phyloP scores from a whole-genome alignment of 2,888 invertebrate species.

The Drosophila lacicola region DNA sequence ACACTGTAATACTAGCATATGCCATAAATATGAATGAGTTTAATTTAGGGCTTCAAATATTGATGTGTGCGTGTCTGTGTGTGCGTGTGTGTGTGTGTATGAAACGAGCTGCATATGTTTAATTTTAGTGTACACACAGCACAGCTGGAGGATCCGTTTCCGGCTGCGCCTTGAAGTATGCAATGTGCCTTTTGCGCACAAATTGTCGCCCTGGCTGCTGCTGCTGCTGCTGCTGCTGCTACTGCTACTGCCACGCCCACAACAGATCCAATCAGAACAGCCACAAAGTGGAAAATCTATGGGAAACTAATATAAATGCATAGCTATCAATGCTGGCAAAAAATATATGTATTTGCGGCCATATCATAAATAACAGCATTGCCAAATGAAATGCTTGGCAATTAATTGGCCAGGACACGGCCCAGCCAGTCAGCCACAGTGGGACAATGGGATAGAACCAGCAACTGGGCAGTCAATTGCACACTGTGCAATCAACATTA shows the following conservation, averaged over 20 bases:
- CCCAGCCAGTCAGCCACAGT: neutral
- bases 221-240: neutral
- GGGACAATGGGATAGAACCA: slow-evolving; percentile 7
- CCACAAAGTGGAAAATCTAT: slow-evolving; percentile 17
- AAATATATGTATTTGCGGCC: slow-evolving; percentile 60
- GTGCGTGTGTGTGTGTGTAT: slow-evolving; percentile 4
- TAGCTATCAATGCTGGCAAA: slow-evolving; percentile 55
- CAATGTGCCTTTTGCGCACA: slow-evolving; percentile 17
- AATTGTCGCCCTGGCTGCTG: slow-evolving; percentile 23
- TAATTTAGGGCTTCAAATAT: slow-evolving; percentile 41
- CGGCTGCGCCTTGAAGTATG: slow-evolving; percentile 47
- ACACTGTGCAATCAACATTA: slow-evolving; percentile 70
- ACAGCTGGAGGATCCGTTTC: slow-evolving; percentile 23
- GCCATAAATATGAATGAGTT: slow-evolving; percentile 56
- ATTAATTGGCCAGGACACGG: slow-evolving; percentile 64
- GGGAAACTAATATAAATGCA: slow-evolving; percentile 30
- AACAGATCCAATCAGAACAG: slow-evolving; percentile 20
- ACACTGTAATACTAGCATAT: slow-evolving; percentile 29
- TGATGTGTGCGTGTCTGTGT: slow-evolving; percentile 20
- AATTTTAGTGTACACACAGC: slow-evolving; percentile 25
- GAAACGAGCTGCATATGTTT: slow-evolving; percentile 19
- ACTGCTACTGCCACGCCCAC: slow-evolving; percentile 17
- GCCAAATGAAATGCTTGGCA: slow-evolving; percentile 70
- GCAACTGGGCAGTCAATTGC: slow-evolving; percentile 39
- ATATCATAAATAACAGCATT: slow-evolving; percentile 70